A percentile compares a stretch with the other conserved stretches of the same genome.
Conservation (phyloP, 2,888 invertebrate species). For the Fragum whitleyi region DNA sequence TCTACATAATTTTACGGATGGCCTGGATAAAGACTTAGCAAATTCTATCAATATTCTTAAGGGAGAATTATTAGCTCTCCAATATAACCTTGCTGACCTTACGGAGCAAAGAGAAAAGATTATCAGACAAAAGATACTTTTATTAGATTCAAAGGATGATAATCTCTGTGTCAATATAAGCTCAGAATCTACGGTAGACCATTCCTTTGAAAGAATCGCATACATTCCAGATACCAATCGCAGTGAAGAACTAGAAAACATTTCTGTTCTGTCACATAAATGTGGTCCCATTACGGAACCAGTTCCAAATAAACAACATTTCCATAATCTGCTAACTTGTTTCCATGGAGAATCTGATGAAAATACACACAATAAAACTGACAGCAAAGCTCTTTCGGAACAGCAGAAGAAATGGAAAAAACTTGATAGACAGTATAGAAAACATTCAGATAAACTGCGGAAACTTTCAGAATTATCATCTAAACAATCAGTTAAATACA, state of each 20-base stretch:
- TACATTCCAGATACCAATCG: too few relatives aligned
- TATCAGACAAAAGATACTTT: not conserved
- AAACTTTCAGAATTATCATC: not conserved
- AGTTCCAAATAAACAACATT: too few relatives aligned
- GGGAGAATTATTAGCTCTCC: not conserved
- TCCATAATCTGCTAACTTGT: too few relatives aligned
- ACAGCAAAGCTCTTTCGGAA: not conserved
- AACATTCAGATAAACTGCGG: not conserved
- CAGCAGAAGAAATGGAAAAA: constrained; percentile 11
- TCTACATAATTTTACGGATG: not conserved
- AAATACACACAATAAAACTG: not conserved
- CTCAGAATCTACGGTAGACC: too few relatives aligned
- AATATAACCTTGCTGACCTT: not conserved
- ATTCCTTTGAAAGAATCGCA: too few relatives aligned
- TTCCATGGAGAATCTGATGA: not conserved
- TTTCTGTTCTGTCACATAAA: too few relatives aligned
- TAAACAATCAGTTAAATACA: not conserved
- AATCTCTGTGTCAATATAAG: too few relatives aligned
- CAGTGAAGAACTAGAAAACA: too few relatives aligned
- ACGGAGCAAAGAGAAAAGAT: not conserved
- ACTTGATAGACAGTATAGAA: constrained; percentile 6
- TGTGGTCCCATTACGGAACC: too few relatives aligned
- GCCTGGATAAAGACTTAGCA: not conserved
- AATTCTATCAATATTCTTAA: not conserved
- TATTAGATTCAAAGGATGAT: too few relatives aligned